A percentile compares a stretch with the other conserved stretches of the same genome.
These are phyloP conservation scores for Cotesia congregata DNA, from an alignment of 2,888 invertebrate genomes.

Conservation along the genomic window DNA sequence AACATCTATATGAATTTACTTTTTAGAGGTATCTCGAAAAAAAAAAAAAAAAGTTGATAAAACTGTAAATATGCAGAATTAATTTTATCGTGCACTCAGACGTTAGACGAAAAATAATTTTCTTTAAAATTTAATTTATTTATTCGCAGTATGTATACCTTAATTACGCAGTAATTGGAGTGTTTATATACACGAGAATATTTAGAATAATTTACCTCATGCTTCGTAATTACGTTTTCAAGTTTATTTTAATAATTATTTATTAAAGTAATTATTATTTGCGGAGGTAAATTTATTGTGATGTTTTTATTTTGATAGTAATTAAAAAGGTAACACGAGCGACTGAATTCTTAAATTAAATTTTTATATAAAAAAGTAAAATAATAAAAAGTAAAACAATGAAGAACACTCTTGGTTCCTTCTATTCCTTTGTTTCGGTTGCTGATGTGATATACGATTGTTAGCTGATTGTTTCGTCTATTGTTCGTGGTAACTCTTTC, in stretches of 20 bases:
- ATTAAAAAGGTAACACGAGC: conserved; percentile 19
- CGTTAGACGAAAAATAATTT: conserved; percentile 16
- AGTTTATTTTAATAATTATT: neutral
- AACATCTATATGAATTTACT: neutral
- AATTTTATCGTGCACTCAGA: conserved; percentile 25
- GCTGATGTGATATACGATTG: conserved; percentile 42
- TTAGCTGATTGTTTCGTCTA: conserved; percentile 60
- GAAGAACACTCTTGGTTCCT: conserved; percentile 2
- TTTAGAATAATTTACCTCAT: neutral
- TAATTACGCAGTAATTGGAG: conserved; percentile 63
- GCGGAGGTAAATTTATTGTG: neutral
- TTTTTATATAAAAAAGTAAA: conserved; percentile 30
- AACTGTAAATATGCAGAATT: conserved; percentile 15
- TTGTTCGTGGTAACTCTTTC: conserved; percentile 66
- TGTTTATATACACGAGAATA: neutral
- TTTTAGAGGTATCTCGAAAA: neutral
- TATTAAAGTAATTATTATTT: neutral
- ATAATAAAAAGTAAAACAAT: conserved; percentile 29
- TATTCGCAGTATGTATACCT: conserved; percentile 48
- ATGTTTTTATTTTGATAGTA: conserved; percentile 3
- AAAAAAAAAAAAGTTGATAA: neutral
- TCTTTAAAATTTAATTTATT: neutral
- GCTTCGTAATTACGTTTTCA: neutral
- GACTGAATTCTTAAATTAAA: conserved; percentile 14
- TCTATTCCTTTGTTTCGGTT: conserved; percentile 24